phyloP scores from a whole-genome alignment of 1,140 invertebrate genomes.

The Nasonia longicornis region DNA sequence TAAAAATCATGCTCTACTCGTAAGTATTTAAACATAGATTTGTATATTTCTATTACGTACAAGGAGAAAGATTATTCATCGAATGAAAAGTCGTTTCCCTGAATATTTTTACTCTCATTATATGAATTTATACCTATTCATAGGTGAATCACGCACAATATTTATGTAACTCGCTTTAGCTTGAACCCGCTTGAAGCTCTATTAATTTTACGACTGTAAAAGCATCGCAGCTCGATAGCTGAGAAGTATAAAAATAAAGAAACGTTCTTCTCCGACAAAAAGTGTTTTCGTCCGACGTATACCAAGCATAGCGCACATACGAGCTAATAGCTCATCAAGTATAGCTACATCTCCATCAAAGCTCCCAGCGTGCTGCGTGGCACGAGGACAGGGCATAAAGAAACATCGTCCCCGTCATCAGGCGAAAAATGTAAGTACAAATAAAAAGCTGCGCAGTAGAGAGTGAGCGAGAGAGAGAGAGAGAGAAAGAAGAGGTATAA shows the following conservation, averaged over 20 bases:
- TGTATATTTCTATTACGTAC: constrained; percentile 12
- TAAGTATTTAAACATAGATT: constrained; percentile 8
- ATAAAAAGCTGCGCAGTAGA: constrained; percentile 53
- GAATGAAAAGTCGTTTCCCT: too few species aligned
- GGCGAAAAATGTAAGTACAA: constrained; percentile 48
- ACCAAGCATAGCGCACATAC: too few species aligned
- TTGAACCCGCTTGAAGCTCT: neutral
- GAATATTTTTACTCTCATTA: too few species aligned
- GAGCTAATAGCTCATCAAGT: constrained; percentile 6
- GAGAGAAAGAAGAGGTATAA: neutral
- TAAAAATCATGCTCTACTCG: constrained; percentile 13
- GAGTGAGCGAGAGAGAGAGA: neutral
- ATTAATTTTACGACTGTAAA: too few species aligned
- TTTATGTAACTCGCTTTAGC: constrained; percentile 18
- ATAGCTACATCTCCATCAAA: constrained; percentile 12
- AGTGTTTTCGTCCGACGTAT: too few species aligned
- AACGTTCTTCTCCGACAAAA: too few species aligned
- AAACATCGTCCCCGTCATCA: constrained; percentile 44
- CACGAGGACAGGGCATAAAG: constrained; percentile 13
- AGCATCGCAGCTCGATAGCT: too few species aligned
- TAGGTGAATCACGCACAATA: neutral
- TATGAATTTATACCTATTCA: too few species aligned
- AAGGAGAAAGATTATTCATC: too few species aligned
- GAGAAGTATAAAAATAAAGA: too few species aligned
- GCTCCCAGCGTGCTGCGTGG: neutral